Conservation (phyloP, 53 echinoderm and acorn worm genomes). For the Arbacia lixula region DNA sequence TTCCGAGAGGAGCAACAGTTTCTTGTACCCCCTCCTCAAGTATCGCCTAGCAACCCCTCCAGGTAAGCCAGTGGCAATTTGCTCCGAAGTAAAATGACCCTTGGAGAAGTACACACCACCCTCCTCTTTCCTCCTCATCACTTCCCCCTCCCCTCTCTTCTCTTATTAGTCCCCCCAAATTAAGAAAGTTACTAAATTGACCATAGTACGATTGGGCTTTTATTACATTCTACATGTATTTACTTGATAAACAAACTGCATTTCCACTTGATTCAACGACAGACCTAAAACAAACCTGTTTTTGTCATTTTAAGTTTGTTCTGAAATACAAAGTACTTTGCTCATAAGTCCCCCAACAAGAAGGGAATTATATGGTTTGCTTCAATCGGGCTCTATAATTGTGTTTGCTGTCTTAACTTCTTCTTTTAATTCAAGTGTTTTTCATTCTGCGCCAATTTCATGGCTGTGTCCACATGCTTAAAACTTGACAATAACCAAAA, state of each 20-base stretch:
- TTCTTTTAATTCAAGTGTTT: no score
- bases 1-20: conserved; percentile 46
- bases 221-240: conserved; percentile 29
- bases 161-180: neutral
- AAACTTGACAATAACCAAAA: no score
- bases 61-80: conserved; percentile 14
- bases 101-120: conserved; percentile 36
- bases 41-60: conserved; percentile 26
- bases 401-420: no score
- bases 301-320: conserved; percentile 33
- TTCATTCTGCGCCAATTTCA: no score
- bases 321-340: no score
- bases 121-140: neutral
- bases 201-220: conserved; percentile 22
- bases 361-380: no score
- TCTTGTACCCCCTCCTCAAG: conserved; percentile 12
- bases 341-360: no score
- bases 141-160: neutral
- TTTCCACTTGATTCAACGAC: conserved; percentile 19
- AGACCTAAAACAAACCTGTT: conserved; percentile 20
- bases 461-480: no score
- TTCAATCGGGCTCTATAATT: no score
- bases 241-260: conserved; percentile 35
- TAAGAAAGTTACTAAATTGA: conserved; percentile 43
- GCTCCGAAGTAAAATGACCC: conserved; percentile 39